A percentile compares a stretch with the other conserved stretches of the same genome.
These are phyloP conservation scores for Pampus argenteus DNA, from an alignment of 2,797 vertebrate genomes.

Conservation along the genomic window DNA sequence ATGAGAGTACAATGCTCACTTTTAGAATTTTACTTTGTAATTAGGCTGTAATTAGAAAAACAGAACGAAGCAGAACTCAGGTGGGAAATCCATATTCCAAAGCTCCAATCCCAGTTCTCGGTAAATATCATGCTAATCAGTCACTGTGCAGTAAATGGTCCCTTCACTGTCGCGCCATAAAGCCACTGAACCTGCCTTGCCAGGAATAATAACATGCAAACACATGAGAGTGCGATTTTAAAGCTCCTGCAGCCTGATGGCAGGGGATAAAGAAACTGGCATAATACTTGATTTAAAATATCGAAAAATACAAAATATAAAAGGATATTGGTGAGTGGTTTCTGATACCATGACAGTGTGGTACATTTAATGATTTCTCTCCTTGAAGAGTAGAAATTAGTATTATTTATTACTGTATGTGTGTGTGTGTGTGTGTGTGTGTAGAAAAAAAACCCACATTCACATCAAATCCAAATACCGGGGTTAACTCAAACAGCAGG, in stretches of 20 bases:
- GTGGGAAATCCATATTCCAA: constrained; percentile 81
- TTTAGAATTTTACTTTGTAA: constrained; percentile 79
- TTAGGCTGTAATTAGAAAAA: constrained; percentile 78
- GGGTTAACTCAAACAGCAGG: constrained; percentile 55
- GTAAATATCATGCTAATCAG: constrained; percentile 70
- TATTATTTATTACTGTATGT: constrained; percentile 3
- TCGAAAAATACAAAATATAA: constrained; percentile 22
- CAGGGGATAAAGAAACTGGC: not conserved
- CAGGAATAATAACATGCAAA: constrained; percentile 13
- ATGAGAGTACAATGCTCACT: constrained; percentile 63
- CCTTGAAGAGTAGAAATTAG: constrained; percentile 12
- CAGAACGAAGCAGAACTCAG: constrained; percentile 75
- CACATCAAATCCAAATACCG: constrained; percentile 73
- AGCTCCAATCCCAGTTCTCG: constrained; percentile 50
- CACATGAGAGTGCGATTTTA: constrained; percentile 21
- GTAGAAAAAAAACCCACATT: constrained; percentile 58
- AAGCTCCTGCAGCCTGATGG: constrained; percentile 17
- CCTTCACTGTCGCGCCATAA: constrained; percentile 37
- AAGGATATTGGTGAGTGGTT: constrained; percentile 7
- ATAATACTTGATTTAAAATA: not conserved
- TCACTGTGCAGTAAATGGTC: constrained; percentile 42
- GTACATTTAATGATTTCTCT: constrained; percentile 42
- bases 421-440: constrained; percentile 4
- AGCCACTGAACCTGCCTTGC: constrained; percentile 22
- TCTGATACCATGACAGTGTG: constrained; percentile 17